Evolutionary conservation across 2,797 vertebrate genomes (phyloP), one percentile per base, ranked within the genome.

Genomic region (Helarctos malayanus): DNA sequence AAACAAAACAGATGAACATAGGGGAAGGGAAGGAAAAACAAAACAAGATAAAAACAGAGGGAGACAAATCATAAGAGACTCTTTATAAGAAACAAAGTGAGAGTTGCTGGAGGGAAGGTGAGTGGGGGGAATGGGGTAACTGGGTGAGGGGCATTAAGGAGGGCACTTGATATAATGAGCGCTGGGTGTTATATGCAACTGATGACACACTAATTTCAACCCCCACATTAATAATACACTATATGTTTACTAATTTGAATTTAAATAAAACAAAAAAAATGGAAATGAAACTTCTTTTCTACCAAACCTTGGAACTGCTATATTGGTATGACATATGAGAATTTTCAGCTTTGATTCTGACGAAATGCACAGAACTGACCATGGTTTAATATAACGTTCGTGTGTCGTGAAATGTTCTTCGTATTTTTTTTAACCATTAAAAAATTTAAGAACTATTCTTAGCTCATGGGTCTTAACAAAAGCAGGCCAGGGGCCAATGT

Each of bases 311-410:
- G 5, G 29, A 52, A 29, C 35, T 59, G 45, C 71, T 73, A 2
- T 57, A 16, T 95, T 95, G 18, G 16, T 54, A 41, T 71, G 52
- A 91, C 19, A 57, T 59, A 38, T 76, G 59, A 89, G 29, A 15
- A 14, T 35, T 41, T 68, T 86, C 56, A 78, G 9, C n/a, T 76
- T 94, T 73, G 73, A 73, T 45, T 63, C 25, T 95, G 79, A 71
- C 27, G 78, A 59, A 84, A 73, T 54, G 1, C 2, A 65, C 16
- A 45, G 41, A 85, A 27, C 35, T 69, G 56, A 68, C 35, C 52
- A 45, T 32, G 23, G 5, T 49, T 97, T 92, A 18, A 76, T 59
- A 16, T 45, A 65, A 35, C 27, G 80, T 97, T 93, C 25, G 65
- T 47, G 78, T 41, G 7, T 83, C 14, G 35, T 27, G 41, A 94